These are phyloP conservation scores for Danio albolineatus DNA, from an alignment of 2,797 vertebrate species.

Conservation along the genomic window DNA sequence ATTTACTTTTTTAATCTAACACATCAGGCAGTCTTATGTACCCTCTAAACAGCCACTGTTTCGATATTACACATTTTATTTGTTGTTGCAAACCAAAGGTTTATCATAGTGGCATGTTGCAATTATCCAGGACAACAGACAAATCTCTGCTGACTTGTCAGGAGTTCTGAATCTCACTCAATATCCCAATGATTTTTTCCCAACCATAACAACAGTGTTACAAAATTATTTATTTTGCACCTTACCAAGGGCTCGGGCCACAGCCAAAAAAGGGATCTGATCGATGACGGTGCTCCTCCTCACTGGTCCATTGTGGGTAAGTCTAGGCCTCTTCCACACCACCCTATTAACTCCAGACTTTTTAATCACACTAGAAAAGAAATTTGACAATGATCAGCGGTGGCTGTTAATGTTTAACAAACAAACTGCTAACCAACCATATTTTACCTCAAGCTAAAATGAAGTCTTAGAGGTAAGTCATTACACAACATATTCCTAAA, in stretches of 20 bases:
- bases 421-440: background rate
- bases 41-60: constrained; percentile 3
- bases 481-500: background rate
- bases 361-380: constrained; percentile 89
- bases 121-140: background rate
- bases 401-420: background rate
- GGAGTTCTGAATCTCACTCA: background rate
- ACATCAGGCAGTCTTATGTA: background rate
- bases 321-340: constrained; percentile 95
- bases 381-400: constrained; percentile 11
- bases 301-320: constrained; percentile 93
- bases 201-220: background rate
- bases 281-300: constrained; percentile 95
- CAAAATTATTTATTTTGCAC: background rate
- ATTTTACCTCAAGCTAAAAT: background rate
- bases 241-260: constrained; percentile 94
- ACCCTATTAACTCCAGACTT: constrained; percentile 97
- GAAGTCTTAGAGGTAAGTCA: background rate
- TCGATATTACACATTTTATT: constrained; percentile 7
- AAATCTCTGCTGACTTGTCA: constrained; percentile 3
- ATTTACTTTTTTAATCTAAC: background rate
- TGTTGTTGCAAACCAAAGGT: background rate
- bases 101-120: constrained; percentile 30
- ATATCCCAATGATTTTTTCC: constrained; percentile 1
- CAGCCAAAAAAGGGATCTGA: constrained; percentile 96